A percentile compares a stretch with the other conserved stretches of the same genome.
These are phyloP conservation scores for Cetoscarus ocellatus DNA, from an alignment of 2,797 vertebrate genomes.

Conservation along the genomic window DNA sequence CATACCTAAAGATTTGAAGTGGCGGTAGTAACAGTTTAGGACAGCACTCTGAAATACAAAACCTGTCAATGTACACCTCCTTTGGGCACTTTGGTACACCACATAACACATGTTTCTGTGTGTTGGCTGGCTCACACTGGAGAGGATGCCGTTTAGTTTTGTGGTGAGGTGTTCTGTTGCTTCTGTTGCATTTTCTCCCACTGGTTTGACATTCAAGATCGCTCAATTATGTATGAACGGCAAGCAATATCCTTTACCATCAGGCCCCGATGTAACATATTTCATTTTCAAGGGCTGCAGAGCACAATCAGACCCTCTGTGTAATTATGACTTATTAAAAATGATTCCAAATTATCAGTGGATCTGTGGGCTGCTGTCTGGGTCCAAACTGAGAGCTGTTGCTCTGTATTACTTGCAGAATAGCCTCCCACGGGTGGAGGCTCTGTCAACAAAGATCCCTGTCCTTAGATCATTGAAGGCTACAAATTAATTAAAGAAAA, in stretches of 20 bases:
- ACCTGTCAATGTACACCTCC: conserved; percentile 70
- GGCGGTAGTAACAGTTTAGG: conserved; percentile 47
- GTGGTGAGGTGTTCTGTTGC: conserved; percentile 83
- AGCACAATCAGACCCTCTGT: conserved; percentile 87
- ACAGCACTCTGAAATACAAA: conserved; percentile 51
- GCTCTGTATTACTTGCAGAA: conserved; percentile 64
- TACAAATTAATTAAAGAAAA: conserved; percentile 66
- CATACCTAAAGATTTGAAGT: background rate
- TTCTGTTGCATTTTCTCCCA: conserved; percentile 88
- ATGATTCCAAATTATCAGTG: conserved; percentile 86
- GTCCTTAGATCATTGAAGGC: conserved; percentile 61
- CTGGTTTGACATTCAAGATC: conserved; percentile 90
- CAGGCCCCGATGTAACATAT: conserved; percentile 88
- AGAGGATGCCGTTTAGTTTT: conserved; percentile 76
- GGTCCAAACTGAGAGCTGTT: conserved; percentile 80
- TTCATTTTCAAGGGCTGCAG: conserved; percentile 89
- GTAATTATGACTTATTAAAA: conserved; percentile 91
- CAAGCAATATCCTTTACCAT: conserved; percentile 90
- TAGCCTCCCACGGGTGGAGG: conserved; percentile 73
- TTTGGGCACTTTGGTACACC: conserved; percentile 76
- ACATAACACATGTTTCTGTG: conserved; percentile 80
- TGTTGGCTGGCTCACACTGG: conserved; percentile 61
- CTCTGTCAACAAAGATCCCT: conserved; percentile 69
- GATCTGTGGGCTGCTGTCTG: conserved; percentile 83
- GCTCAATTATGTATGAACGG: conserved; percentile 91